Evolutionary conservation across 2,888 invertebrate genomes (phyloP).

Genomic region (Thymelicus lineola): DNA sequence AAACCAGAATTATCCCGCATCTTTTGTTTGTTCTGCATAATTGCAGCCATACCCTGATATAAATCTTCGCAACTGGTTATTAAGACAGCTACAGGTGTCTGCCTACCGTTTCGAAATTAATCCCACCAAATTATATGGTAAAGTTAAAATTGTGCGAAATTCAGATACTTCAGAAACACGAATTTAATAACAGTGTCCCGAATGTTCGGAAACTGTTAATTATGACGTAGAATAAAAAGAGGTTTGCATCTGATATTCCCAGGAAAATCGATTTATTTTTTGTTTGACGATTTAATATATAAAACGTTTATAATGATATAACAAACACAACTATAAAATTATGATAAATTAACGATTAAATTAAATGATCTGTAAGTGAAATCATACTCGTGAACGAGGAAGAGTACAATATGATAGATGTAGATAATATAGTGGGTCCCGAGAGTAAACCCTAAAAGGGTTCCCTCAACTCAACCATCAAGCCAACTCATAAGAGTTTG

Average conservation of each 20-base stretch:
- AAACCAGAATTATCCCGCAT: constrained; percentile 44
- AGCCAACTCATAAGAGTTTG: no score
- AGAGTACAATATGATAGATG: no score
- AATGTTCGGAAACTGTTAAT: background rate
- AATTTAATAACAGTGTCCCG: constrained; percentile 11
- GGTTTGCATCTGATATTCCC: background rate
- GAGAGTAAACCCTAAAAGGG: no score
- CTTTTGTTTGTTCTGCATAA: constrained; percentile 52
- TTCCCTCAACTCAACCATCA: no score
- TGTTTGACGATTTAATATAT: no score
- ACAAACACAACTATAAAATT: no score
- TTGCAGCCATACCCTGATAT: constrained; percentile 39
- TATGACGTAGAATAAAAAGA: background rate
- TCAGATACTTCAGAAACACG: constrained; percentile 12
- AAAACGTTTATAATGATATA: no score
- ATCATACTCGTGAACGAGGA: no score
- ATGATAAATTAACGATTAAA: no score
- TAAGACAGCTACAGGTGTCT: constrained; percentile 47
- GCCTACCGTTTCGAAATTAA: constrained; percentile 28
- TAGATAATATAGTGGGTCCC: no score
- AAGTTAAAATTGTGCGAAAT: constrained; percentile 15
- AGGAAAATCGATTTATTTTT: no score
- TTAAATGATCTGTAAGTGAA: no score
- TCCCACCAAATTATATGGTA: constrained; percentile 24
- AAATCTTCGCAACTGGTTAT: constrained; percentile 43